phyloP scores from a whole-genome alignment of 1,140 invertebrate species.

The Arion vulgaris region DNA sequence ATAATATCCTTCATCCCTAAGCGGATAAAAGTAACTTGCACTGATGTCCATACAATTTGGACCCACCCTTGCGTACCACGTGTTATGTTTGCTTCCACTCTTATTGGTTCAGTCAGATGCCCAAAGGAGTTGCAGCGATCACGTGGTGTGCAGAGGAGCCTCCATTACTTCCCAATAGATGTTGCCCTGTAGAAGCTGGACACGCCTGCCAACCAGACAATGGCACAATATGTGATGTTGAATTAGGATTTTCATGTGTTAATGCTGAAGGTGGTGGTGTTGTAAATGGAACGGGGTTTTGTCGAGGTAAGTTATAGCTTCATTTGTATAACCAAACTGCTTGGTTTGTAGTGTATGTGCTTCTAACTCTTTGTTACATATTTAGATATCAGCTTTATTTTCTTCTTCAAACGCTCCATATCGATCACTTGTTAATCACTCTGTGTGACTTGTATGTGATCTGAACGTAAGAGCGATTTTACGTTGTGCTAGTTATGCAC shows the following conservation, averaged over 20 bases:
- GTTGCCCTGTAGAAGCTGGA: conserved; percentile 24
- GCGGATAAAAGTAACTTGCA: not conserved
- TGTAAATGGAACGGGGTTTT: not conserved
- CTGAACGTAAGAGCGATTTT: too few species aligned
- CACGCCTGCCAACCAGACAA: conserved; percentile 3
- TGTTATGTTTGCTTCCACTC: not conserved
- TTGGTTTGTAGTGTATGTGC: too few species aligned
- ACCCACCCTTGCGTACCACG: not conserved
- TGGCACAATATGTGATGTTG: conserved; percentile 2
- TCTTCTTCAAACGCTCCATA: too few species aligned
- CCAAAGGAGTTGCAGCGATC: not conserved
- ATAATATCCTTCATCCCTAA: not conserved
- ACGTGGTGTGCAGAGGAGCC: conserved; percentile 15
- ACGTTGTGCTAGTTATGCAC: too few species aligned
- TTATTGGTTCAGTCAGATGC: not conserved
- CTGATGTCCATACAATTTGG: not conserved
- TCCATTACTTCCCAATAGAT: conserved; percentile 7
- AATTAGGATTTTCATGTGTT: conserved; percentile 9
- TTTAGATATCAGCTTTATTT: too few species aligned
- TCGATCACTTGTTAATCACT: too few species aligned
- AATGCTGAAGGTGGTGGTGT: not conserved
- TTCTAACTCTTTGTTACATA: too few species aligned
- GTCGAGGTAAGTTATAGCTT: conserved; percentile 31
- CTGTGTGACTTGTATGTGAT: too few species aligned
- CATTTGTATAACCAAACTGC: too few species aligned